phyloP scores from a whole-genome alignment of 1,140 invertebrate species.

The Bombus picipes region DNA sequence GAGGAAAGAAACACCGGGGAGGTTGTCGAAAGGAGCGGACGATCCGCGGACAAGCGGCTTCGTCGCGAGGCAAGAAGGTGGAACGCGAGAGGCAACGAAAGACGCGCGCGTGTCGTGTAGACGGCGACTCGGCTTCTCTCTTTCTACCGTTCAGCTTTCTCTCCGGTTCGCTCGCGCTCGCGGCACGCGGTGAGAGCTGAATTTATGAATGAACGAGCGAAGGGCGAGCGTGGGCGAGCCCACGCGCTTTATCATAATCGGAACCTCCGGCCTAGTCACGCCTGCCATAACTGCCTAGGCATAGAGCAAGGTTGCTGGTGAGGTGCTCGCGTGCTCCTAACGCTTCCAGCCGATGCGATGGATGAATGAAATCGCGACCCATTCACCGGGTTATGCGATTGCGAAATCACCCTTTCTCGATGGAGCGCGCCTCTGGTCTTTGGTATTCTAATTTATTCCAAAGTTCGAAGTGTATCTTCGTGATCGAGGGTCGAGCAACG shows the following conservation, averaged over 20 bases:
- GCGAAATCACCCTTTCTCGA: constrained; percentile 51
- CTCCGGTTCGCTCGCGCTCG: constrained; percentile 14
- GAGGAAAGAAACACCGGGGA: background rate
- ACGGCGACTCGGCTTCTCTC: constrained; percentile 55
- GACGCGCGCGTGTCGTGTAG: constrained; percentile 66
- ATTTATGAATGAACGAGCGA: constrained; percentile 69
- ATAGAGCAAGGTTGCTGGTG: constrained; percentile 61
- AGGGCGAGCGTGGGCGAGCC: constrained; percentile 67
- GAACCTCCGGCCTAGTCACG: constrained; percentile 68
- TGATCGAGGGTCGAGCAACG: no score
- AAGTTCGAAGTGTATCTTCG: background rate
- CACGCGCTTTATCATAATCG: constrained; percentile 70
- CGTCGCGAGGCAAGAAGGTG: constrained; percentile 66
- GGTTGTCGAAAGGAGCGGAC: constrained; percentile 2
- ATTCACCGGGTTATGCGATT: constrained; percentile 50
- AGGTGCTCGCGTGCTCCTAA: constrained; percentile 21
- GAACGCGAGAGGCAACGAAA: constrained; percentile 57
- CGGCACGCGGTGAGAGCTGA: constrained; percentile 65
- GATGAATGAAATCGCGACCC: constrained; percentile 60
- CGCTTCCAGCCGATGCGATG: constrained; percentile 28
- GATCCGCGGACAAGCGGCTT: constrained; percentile 59
- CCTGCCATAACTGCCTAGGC: constrained; percentile 63
- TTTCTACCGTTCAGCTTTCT: constrained; percentile 28
- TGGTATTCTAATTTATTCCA: constrained; percentile 2
- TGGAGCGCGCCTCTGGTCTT: background rate